phyloP scores from a whole-genome alignment of 2,888 invertebrate genomes.

The Nycteola revayana region DNA sequence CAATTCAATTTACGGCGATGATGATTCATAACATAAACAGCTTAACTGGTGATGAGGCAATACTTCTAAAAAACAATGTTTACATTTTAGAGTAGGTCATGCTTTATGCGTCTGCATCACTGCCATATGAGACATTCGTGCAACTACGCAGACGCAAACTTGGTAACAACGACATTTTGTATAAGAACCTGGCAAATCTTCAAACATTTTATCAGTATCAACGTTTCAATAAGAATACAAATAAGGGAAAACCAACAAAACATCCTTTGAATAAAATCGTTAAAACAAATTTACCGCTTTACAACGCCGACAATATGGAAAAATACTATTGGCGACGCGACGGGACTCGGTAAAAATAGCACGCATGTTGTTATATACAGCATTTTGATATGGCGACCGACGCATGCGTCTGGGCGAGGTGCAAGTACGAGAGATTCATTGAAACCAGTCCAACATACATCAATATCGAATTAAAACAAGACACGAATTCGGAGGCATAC shows the following conservation, averaged over 20 bases:
- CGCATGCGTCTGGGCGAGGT: constrained; percentile 24
- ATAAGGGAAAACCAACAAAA: constrained; percentile 16
- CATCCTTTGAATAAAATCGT: constrained; percentile 4
- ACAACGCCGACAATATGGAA: constrained; percentile 17
- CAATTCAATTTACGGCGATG: constrained; percentile 7
- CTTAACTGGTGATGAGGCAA: constrained; percentile 13
- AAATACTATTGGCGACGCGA: constrained; percentile 28
- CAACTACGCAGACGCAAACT: no score
- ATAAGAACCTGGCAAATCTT: no score
- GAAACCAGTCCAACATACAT: constrained; percentile 9
- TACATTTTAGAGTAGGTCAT: no score
- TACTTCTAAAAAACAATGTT: constrained; percentile 9
- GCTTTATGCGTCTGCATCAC: no score
- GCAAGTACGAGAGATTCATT: constrained; percentile 23
- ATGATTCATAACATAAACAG: constrained; percentile 17
- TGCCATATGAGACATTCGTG: no score
- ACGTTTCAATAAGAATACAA: no score
- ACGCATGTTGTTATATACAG: constrained; percentile 30
- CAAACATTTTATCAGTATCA: no score
- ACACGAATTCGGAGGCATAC: no score
- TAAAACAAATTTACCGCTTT: constrained; percentile 14
- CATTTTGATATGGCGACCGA: constrained; percentile 32
- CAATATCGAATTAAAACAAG: no score
- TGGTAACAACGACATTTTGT: no score
- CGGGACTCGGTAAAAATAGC: constrained; percentile 38